Conservation (phyloP, 2,888 invertebrate species). For the Cataglyphis cursor region DNA sequence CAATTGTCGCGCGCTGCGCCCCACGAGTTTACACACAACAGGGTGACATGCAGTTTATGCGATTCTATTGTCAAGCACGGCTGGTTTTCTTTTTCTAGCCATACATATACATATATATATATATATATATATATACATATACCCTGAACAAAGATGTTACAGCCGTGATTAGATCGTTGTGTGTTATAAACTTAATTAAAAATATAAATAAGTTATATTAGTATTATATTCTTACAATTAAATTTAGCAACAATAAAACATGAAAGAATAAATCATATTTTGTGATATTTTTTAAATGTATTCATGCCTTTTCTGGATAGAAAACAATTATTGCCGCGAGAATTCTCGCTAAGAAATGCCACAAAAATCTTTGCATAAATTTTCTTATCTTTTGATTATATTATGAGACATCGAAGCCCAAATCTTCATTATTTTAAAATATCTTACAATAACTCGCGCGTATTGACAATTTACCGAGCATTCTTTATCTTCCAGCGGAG, state of each 20-base stretch:
- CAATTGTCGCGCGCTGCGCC: slow-evolving; percentile 83
- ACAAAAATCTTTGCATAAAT: slow-evolving; percentile 7
- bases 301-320: not conserved
- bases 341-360: slow-evolving; percentile 10
- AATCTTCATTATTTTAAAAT: slow-evolving; percentile 17
- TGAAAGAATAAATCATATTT: slow-evolving; percentile 33
- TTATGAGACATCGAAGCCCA: not conserved
- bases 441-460: not conserved
- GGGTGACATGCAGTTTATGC: slow-evolving; percentile 83
- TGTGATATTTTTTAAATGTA: slow-evolving; percentile 21
- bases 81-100: slow-evolving; percentile 53
- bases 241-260: slow-evolving; percentile 28
- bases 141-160: slow-evolving; percentile 73
- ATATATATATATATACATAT: not conserved
- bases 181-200: slow-evolving; percentile 64
- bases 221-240: slow-evolving; percentile 59
- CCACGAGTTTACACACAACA: slow-evolving; percentile 85
- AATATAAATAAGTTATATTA: slow-evolving; percentile 79
- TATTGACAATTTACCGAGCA: slow-evolving; percentile 89
- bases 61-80: slow-evolving; percentile 80
- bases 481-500: slow-evolving; percentile 95
- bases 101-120: not conserved
- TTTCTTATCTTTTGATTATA: not conserved
- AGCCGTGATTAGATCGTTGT: slow-evolving; percentile 48
- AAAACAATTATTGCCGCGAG: slow-evolving; percentile 1